Conservation (phyloP, 2,113 vertebrate species). For the Numenius arquata region DNA sequence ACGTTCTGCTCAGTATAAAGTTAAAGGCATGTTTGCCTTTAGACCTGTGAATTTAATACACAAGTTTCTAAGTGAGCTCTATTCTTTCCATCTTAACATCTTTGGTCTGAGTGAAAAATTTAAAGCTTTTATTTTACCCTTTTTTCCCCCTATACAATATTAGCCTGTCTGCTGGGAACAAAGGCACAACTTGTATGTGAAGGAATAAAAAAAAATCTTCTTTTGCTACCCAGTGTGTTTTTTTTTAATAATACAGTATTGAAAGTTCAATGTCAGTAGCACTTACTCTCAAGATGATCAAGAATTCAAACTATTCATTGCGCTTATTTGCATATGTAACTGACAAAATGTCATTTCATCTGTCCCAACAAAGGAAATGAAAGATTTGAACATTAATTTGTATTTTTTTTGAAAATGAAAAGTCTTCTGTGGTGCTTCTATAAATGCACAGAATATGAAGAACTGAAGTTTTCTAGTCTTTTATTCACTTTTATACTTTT, state of each 20-base stretch:
- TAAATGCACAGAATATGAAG: neutral
- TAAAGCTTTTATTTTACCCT: neutral
- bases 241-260: neutral
- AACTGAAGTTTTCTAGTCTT: neutral
- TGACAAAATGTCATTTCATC: constrained; percentile 5
- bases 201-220: neutral
- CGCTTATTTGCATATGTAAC: constrained; percentile 3
- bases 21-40: constrained; percentile 42
- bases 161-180: neutral
- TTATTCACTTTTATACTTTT: neutral
- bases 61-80: neutral
- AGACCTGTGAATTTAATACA: constrained; percentile 8
- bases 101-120: neutral
- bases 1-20: neutral
- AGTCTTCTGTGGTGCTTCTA: neutral
- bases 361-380: constrained; percentile 19
- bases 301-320: constrained; percentile 10
- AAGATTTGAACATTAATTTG: neutral
- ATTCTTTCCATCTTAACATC: neutral
- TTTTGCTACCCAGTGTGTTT: neutral
- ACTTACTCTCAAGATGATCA: neutral
- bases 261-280: neutral
- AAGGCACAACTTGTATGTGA: neutral
- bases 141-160: neutral
- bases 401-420: neutral